Conservation (phyloP, 2,888 invertebrate genomes). For the Tinea trinotella region DNA sequence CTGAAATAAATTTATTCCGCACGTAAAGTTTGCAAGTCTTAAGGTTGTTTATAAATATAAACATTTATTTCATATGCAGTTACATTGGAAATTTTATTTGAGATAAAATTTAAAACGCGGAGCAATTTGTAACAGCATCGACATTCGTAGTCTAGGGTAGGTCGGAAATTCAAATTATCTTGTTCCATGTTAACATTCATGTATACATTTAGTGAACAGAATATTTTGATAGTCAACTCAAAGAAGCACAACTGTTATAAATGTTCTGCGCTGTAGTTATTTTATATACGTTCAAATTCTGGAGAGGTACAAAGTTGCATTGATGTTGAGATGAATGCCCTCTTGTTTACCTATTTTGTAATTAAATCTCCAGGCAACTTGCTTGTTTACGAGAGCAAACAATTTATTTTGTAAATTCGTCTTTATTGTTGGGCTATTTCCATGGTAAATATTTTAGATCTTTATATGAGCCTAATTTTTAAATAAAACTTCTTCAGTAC, state of each 20-base stretch:
- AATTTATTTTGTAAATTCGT: background rate
- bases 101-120: no score
- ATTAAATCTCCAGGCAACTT: background rate
- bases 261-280: background rate
- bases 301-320: conserved; percentile 2
- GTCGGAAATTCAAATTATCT: conserved; percentile 6
- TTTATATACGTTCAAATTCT: background rate
- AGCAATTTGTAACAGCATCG: background rate
- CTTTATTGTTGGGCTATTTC: background rate
- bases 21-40: no score
- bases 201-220: conserved; percentile 5
- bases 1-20: no score
- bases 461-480: no score
- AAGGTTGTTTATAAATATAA: no score
- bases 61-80: no score
- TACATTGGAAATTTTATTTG: no score
- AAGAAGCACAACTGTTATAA: conserved; percentile 2
- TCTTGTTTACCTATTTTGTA: conserved; percentile 3
- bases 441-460: background rate
- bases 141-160: conserved; percentile 3
- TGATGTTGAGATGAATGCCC: background rate
- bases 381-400: background rate
- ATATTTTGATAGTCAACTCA: conserved; percentile 14
- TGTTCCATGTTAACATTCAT: conserved; percentile 8
- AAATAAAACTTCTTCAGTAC: no score